Evolutionary conservation across 2,888 invertebrate genomes (phyloP).

Genomic region (Nephrocerus scutellatus): DNA sequence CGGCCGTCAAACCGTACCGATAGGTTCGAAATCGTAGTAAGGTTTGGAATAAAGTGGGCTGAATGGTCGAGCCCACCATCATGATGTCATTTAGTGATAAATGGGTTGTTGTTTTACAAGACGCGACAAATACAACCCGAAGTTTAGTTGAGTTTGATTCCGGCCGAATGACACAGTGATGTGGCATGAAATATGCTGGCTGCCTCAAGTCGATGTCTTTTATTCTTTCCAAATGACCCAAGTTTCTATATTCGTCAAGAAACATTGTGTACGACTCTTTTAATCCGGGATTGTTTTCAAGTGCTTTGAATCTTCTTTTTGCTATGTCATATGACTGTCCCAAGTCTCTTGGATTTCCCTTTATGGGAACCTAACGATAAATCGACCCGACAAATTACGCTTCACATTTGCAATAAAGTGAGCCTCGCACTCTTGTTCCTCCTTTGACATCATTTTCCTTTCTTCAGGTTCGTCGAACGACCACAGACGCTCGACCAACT

Average conservation of each 20-base stretch:
- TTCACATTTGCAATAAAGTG: too few species aligned
- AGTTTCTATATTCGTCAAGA: slow-evolving; percentile 3
- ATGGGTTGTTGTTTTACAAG: slow-evolving; percentile 6
- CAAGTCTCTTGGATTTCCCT: too few species aligned
- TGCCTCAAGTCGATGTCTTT: background rate
- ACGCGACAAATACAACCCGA: slow-evolving; percentile 2
- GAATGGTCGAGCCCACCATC: slow-evolving; percentile 9
- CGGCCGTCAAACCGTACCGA: slow-evolving; percentile 8
- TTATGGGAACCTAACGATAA: too few species aligned
- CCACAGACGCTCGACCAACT: too few species aligned
- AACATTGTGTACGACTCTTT: slow-evolving; percentile 4
- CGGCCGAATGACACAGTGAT: slow-evolving; percentile 8
- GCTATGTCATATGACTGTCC: too few species aligned
- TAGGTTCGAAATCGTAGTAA: slow-evolving; percentile 13
- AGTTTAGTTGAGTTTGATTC: background rate
- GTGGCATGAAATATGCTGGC: slow-evolving; percentile 5
- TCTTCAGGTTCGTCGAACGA: too few species aligned
- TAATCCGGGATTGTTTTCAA: background rate
- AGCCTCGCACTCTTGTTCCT: too few species aligned
- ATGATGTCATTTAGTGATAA: slow-evolving; percentile 6
- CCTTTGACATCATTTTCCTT: too few species aligned
- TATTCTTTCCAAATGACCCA: slow-evolving; percentile 3
- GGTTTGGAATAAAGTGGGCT: slow-evolving; percentile 15
- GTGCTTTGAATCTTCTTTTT: slow-evolving; percentile 3
- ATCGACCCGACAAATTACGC: too few species aligned